A percentile compares a stretch with the other conserved stretches of the same genome.
Conservation (phyloP, 2,113 vertebrate genomes). For the Hoplias malabaricus region DNA sequence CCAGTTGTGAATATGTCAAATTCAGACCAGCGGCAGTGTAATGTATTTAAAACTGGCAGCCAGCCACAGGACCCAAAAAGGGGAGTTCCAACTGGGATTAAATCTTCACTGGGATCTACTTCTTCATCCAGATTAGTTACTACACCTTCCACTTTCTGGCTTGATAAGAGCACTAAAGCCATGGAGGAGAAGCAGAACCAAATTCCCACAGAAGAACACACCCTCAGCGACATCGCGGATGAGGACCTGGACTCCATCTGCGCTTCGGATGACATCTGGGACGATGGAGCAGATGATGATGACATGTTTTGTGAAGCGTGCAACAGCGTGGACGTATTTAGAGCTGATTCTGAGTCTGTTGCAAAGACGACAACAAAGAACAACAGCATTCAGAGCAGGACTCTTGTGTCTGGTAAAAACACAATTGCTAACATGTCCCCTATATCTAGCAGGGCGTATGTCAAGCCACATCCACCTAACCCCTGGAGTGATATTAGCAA, state of each 20-base stretch:
- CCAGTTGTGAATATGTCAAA: neutral
- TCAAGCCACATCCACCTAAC: neutral
- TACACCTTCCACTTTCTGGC: neutral
- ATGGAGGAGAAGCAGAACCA: neutral
- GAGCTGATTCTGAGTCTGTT: conserved; percentile 59
- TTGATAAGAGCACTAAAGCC: neutral
- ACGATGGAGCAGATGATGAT: conserved; percentile 78
- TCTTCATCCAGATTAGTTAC: neutral
- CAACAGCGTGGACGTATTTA: conserved; percentile 82
- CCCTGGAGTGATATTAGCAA: neutral
- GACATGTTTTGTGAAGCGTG: conserved; percentile 85
- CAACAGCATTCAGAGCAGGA: neutral
- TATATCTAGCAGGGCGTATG: neutral
- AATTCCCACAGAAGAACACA: fast-evolving
- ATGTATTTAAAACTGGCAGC: neutral
- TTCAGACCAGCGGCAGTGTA: neutral
- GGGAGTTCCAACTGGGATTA: neutral
- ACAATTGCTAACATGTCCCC: neutral
- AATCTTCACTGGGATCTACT: neutral
- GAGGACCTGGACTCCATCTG: conserved; percentile 65
- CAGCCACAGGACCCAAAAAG: neutral
- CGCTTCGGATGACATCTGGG: conserved; percentile 76
- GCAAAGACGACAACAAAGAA: neutral
- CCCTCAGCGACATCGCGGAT: conserved; percentile 35
- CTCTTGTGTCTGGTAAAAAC: neutral